These are phyloP conservation scores for Sander vitreus DNA, from an alignment of 2,113 vertebrate species.

Conservation along the genomic window DNA sequence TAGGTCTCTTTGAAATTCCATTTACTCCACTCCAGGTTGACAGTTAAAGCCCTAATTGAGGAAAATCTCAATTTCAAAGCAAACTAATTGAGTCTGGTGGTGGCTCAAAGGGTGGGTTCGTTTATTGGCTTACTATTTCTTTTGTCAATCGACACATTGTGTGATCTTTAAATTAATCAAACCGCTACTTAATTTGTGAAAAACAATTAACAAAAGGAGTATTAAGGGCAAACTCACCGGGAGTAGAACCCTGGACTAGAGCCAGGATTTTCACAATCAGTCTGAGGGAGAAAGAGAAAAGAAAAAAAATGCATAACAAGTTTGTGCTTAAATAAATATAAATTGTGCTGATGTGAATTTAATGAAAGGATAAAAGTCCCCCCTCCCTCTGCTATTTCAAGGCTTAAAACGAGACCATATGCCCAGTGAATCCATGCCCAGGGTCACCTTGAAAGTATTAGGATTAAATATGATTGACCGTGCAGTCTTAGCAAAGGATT, in stretches of 20 bases:
- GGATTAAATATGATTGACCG: slow-evolving; percentile 77
- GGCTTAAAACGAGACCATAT: slow-evolving; percentile 69
- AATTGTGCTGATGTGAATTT: slow-evolving; percentile 53
- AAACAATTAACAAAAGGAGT: slow-evolving; percentile 47
- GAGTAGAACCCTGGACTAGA: background rate
- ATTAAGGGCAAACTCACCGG: slow-evolving; percentile 37
- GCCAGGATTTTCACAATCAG: slow-evolving; percentile 9
- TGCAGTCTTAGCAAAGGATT: slow-evolving; percentile 77
- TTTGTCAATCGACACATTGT: slow-evolving; percentile 13
- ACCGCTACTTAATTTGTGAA: slow-evolving; percentile 16
- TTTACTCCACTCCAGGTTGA: slow-evolving; percentile 58
- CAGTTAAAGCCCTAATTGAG: slow-evolving; percentile 63
- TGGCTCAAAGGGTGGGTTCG: slow-evolving; percentile 38
- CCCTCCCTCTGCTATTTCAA: slow-evolving; percentile 30
- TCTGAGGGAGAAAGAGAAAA: background rate
- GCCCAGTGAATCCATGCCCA: slow-evolving; percentile 53
- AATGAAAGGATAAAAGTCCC: slow-evolving; percentile 60
- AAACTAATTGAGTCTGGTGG: slow-evolving; percentile 61
- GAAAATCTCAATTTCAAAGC: slow-evolving; percentile 67
- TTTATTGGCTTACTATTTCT: slow-evolving; percentile 41
- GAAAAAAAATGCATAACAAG: slow-evolving; percentile 12
- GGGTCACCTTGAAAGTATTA: slow-evolving; percentile 81
- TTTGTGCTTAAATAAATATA: slow-evolving; percentile 20
- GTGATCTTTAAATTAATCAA: slow-evolving; percentile 51
- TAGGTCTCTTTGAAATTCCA: slow-evolving; percentile 62